Percentiles rank a stretch among this genome's conserved stretches.
phyloP scores from a whole-genome alignment of 2,888 invertebrate genomes.

The Ligdia adustata region DNA sequence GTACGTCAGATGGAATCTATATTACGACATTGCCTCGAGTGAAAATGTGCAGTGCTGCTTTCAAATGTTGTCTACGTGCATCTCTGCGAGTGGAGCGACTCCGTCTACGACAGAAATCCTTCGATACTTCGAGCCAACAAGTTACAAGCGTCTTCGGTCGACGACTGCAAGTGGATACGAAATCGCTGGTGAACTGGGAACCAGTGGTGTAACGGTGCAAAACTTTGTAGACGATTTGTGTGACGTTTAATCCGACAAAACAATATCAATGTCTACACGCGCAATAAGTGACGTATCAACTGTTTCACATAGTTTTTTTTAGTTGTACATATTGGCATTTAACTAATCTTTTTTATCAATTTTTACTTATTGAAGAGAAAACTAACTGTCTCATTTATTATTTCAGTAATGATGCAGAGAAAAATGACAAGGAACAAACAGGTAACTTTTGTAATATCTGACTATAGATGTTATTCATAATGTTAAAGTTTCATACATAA shows the following conservation, averaged over 20 bases:
- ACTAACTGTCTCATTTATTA: constrained; percentile 43
- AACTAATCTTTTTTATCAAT: neutral
- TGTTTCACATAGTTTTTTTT: constrained; percentile 17
- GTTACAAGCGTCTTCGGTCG: no score
- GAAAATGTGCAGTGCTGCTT: neutral
- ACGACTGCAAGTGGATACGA: no score
- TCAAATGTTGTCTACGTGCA: constrained; percentile 10
- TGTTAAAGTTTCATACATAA: no score
- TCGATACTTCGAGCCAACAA: neutral
- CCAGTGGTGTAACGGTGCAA: constrained; percentile 74
- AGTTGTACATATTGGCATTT: constrained; percentile 7
- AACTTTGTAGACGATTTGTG: constrained; percentile 79
- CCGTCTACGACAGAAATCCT: neutral
- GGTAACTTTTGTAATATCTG: constrained; percentile 49
- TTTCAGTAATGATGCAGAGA: constrained; percentile 75
- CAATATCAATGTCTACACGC: constrained; percentile 16
- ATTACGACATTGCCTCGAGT: neutral
- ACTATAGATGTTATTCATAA: no score
- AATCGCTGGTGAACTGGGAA: neutral
- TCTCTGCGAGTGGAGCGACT: constrained; percentile 3
- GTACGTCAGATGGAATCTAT: constrained; percentile 1
- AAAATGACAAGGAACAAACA: constrained; percentile 68
- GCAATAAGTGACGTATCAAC: constrained; percentile 19
- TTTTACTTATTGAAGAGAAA: neutral
- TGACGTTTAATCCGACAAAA: constrained; percentile 29